phyloP scores from a whole-genome alignment of 37 sponge, comb jelly and placozoan species.

The Tethya wilhelma region DNA sequence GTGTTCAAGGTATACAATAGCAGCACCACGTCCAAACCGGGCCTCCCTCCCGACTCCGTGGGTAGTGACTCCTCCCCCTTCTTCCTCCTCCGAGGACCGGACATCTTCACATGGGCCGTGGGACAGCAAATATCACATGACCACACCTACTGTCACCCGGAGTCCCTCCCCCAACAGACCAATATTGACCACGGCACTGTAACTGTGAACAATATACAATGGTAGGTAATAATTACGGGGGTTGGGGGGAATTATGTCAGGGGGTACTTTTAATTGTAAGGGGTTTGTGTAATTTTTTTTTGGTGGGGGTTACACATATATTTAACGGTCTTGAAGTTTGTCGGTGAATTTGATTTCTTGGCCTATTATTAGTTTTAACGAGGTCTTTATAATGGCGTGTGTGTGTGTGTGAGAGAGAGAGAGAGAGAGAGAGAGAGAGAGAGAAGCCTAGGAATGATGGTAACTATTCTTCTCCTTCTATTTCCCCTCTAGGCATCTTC shows the following conservation, averaged over 20 bases:
- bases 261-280: too few relatives aligned
- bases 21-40: too few relatives aligned
- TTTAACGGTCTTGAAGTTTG: too few relatives aligned
- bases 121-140: constrained; percentile 37
- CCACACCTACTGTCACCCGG: constrained; percentile 48
- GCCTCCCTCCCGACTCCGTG: neutral
- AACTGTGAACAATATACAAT: constrained; percentile 28
- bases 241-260: too few relatives aligned
- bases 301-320: too few relatives aligned
- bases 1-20: constrained; percentile 62
- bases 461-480: neutral
- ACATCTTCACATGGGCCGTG: constrained; percentile 54
- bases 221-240: too few relatives aligned
- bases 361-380: too few relatives aligned
- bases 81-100: constrained; percentile 10
- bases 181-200: constrained; percentile 56
- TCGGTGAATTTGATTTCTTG: too few relatives aligned
- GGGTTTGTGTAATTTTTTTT: too few relatives aligned
- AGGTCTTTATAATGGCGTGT: neutral
- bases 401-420: neutral
- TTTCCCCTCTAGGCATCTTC: constrained; percentile 26
- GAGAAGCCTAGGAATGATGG: neutral
- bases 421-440: neutral
- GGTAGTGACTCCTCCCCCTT: neutral
- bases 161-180: neutral